A percentile compares a stretch with the other conserved stretches of the same genome.
These are phyloP conservation scores for Colostygia pectinataria DNA, from an alignment of 2,888 invertebrate species.

Conservation along the genomic window DNA sequence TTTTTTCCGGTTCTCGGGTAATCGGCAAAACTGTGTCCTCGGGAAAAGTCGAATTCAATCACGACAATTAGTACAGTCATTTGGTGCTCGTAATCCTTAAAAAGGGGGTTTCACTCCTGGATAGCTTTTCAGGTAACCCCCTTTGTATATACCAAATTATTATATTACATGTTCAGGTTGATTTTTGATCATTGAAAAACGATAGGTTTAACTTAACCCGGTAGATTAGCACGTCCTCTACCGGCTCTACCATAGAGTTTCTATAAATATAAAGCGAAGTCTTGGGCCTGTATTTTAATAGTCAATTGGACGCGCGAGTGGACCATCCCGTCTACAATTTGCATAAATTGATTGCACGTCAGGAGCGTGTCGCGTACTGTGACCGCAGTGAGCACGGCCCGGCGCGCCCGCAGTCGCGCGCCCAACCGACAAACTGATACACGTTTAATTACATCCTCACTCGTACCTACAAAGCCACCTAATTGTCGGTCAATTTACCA, in stretches of 20 bases:
- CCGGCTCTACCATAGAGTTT: constrained; percentile 3
- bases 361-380: constrained; percentile 54
- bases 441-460: constrained; percentile 78
- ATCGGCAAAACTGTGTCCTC: too few species aligned
- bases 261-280: constrained; percentile 36
- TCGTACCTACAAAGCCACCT: constrained; percentile 41
- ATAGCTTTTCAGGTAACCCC: too few species aligned
- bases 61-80: too few species aligned
- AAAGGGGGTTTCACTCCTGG: too few species aligned
- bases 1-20: too few species aligned
- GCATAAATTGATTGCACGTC: constrained; percentile 78
- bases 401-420: constrained; percentile 71
- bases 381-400: constrained; percentile 42
- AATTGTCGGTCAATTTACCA: constrained; percentile 67
- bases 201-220: background rate
- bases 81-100: too few species aligned
- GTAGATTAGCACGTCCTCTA: background rate
- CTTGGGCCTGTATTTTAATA: constrained; percentile 48
- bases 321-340: constrained; percentile 73
- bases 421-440: constrained; percentile 76
- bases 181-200: background rate
- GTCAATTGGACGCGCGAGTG: constrained; percentile 56
- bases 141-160: too few species aligned
- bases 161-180: background rate
- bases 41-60: too few species aligned